Evolutionary conservation across 2,797 vertebrate species (phyloP), one percentile per base, ranked within the genome.

Genomic region (Eptatretus atami): DNA sequence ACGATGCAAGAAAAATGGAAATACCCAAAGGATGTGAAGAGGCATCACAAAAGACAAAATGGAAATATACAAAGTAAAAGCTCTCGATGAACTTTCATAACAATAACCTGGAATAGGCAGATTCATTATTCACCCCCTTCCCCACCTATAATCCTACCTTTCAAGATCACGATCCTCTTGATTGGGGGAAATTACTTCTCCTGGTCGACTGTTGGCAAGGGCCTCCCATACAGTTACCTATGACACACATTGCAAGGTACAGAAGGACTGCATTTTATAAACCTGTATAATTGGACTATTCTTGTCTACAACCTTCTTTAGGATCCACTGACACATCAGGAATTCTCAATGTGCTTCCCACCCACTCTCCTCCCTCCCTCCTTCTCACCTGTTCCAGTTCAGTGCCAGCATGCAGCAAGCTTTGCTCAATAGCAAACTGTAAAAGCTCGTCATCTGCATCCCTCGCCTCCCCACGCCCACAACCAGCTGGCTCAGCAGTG

Each of bases 141-240:
- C 31, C 31, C 31, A 44, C 31, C 31, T 44, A 44, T 5, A 44
- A 44, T 44, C 31, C 31, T n/a, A 94, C 88, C 85, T 85, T 74
- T 90, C 82, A 68, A 81, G 71, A 12, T 74, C 81, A 70, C 80
- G 81, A 8, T 78, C 74, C 69, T 94, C 86, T 60, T 74, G 80
- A 57, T 83, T 76, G 70, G 81, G 74, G 15, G 81, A 75, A 71
- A 44, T 44, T 44, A 80, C 82, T 1, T 81, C 78, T 71, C 88
- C 86, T 0, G 90, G 90, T 69, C 93, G 93, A 79, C 88, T 95
- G 70, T 96, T 96, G 70, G 85, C 90, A 72, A 95, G 74, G 0
- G 88, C 88, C 73, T 95, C 88, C 88, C 88, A 96, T 72, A 96
- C 92, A 64, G 88, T 96, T 69, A 96, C 88, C 88, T 96, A 67